A percentile compares a stretch with the other conserved stretches of the same genome.
phyloP scores from a whole-genome alignment of 23 tunicate species.

The Oikopleura dioica region DNA sequence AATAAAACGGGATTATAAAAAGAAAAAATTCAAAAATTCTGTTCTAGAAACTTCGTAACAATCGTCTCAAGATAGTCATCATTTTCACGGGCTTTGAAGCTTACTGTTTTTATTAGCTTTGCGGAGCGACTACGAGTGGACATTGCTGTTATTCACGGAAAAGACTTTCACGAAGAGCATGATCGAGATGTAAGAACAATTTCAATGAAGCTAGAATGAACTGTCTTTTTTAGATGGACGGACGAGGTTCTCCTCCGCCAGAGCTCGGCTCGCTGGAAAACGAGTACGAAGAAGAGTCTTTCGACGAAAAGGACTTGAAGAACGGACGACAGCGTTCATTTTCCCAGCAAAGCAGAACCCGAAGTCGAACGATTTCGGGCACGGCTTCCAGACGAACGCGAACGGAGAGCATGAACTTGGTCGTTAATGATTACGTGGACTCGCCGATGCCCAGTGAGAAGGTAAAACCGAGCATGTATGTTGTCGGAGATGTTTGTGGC shows the following conservation, averaged over 20 bases:
- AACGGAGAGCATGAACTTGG: no score
- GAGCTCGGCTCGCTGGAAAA: neutral
- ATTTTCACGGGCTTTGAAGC: no score
- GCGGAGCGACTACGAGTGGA: conserved; percentile 78
- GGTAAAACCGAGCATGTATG: conserved; percentile 77
- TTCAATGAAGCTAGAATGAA: neutral
- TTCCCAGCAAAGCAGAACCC: no score
- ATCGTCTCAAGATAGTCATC: no score
- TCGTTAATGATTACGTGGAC: neutral
- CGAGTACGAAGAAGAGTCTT: neutral
- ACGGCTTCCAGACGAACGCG: no score
- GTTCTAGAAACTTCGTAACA: no score
- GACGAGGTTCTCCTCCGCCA: conserved; percentile 81
- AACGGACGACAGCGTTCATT: no score
- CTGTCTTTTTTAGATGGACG: conserved; percentile 23
- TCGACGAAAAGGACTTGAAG: no score
- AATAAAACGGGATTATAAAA: no score
- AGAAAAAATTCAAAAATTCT: no score
- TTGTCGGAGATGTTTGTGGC: conserved; percentile 89
- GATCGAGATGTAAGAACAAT: neutral
- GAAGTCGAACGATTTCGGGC: no score
- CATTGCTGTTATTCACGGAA: conserved; percentile 90
- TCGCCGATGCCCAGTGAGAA: conserved; percentile 37
- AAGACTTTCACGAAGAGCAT: neutral
- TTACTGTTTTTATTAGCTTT: conserved; percentile 13